Percentiles rank a stretch among this genome's conserved stretches.
Evolutionary conservation across 2,113 vertebrate species (phyloP).

Genomic region (Scomber scombrus): DNA sequence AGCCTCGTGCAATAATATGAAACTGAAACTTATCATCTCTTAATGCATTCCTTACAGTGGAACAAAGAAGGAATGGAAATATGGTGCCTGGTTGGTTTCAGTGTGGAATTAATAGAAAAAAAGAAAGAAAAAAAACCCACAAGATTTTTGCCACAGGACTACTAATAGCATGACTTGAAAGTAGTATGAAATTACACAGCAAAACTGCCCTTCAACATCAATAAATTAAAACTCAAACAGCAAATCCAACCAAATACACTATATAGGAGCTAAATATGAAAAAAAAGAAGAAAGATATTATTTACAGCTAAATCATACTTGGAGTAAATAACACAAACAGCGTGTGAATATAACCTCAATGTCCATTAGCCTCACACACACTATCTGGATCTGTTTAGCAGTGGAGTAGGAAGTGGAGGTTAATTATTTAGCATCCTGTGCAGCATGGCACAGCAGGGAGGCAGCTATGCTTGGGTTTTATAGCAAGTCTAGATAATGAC

Average conservation of each 20-base stretch:
- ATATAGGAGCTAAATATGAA: neutral
- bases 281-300: neutral
- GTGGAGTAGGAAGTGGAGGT: slow-evolving; percentile 26
- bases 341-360: slow-evolving; percentile 18
- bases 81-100: neutral
- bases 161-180: neutral
- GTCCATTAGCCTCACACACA: slow-evolving; percentile 20
- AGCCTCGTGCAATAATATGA: neutral
- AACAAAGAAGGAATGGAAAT: neutral
- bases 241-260: neutral
- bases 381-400: slow-evolving; percentile 34
- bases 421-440: slow-evolving; percentile 62
- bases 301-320: neutral
- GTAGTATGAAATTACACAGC: neutral
- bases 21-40: neutral
- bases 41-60: slow-evolving; percentile 7
- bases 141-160: neutral
- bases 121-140: neutral
- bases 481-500: slow-evolving; percentile 47
- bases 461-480: slow-evolving; percentile 10
- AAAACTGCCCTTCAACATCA: neutral
- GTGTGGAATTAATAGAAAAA: neutral
- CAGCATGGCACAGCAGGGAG: slow-evolving; percentile 17
- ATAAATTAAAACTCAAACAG: neutral
- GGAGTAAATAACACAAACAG: slow-evolving; percentile 9